Base-by-base conservation (phyloP, 2,888 invertebrate genomes). In the Aleiodes testaceus region DNA sequence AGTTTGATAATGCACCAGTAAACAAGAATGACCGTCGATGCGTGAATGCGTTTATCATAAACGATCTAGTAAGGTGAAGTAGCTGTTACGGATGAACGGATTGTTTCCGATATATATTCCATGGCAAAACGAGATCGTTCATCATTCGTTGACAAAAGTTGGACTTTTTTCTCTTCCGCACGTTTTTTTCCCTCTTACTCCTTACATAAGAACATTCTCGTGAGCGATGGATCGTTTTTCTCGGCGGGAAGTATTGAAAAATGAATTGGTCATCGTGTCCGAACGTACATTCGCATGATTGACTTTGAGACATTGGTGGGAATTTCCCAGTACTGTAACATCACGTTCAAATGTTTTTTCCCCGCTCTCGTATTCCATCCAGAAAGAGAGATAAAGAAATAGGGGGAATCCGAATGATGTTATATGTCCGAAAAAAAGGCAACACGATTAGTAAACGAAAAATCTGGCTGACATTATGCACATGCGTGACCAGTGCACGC, bases 401-500 rank as follows among this genome's bases (percentile, higher is more conserved):
- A 36, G 22, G 9, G 9, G 12, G 20, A 50, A 67, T 11, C 26
- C 18, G 20, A 66, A 68, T 14, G 67, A 69, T 50, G 26, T 45
- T 22, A 63, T 16, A 42, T 9, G 18, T 47, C 20, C 44, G 59
- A 66, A 42, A 72, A 68, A n/a, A 61, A 42, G 59, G 64, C 64
- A 59, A 9, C 45, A 77, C 72, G 77, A 80, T 79, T 79, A 80
- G 74, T 74, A 69, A 75, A 76, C 79, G 73, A 72, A 68, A 53
- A 75, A 75, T 74, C 68, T 61, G 53, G 36, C 67, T 70, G 74
- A 74, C 77, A 80, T 82, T 80, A 80, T 79, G 81, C 80, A 73
- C 77, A 78, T 78, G 79, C 75, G 78, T 76, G 73, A 66, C 72
- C 74, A 70, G 74, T 75, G 83, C 85, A 76, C 86, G 82, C 79